Percentiles rank a stretch among this genome's conserved stretches.
Conservation (phyloP, 2,888 invertebrate genomes). For the Aricia artaxerxes region DNA sequence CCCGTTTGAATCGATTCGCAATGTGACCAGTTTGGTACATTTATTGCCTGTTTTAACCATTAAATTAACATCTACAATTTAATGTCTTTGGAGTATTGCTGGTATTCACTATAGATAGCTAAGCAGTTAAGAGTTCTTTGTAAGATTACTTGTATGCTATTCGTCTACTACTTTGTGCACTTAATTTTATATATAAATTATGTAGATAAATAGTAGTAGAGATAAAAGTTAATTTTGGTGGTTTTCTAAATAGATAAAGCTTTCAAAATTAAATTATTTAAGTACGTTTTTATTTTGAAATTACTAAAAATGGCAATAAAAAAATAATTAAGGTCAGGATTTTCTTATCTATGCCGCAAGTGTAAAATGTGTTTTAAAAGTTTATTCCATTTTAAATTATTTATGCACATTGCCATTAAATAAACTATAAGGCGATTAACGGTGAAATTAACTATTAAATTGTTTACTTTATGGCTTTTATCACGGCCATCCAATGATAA, state of each 20-base stretch:
- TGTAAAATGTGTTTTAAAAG: background rate
- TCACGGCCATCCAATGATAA: constrained; percentile 9
- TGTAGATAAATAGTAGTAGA: background rate
- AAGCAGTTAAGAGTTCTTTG: background rate
- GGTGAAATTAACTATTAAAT: constrained; percentile 5
- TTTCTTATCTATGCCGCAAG: background rate
- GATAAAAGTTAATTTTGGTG: background rate
- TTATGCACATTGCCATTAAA: constrained; percentile 9
- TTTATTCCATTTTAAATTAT: background rate
- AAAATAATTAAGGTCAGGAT: background rate
- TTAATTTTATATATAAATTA: too few relatives aligned
- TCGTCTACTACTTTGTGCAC: too few relatives aligned
- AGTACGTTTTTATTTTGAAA: background rate
- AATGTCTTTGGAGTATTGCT: background rate
- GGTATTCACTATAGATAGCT: background rate
- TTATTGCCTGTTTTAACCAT: constrained; percentile 45
- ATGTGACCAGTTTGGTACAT: constrained; percentile 50
- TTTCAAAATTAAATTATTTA: background rate
- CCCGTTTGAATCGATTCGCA: constrained; percentile 50
- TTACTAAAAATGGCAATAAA: background rate
- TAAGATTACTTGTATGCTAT: background rate
- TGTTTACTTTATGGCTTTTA: constrained; percentile 21
- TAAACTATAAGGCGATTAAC: background rate
- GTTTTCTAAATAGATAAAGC: background rate
- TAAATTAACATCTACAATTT: constrained; percentile 26